Base-by-base conservation (phyloP, 2,888 invertebrate species). In the Galerucella calmariensis region DNA sequence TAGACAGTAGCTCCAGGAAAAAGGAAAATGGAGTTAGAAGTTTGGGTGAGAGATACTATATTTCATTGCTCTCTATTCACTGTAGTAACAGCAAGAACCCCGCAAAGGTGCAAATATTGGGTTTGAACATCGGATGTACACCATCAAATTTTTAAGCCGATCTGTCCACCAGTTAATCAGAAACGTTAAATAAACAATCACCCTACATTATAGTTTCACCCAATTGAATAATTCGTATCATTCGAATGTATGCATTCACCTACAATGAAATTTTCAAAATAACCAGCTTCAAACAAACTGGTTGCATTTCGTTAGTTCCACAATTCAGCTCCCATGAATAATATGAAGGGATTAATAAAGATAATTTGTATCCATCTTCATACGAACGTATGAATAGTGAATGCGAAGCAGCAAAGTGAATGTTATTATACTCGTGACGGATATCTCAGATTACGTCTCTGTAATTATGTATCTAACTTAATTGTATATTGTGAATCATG, bases 381-480 rank as follows among this genome's bases (percentile, higher is more conserved):
- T 62, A 51, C 41, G 53, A 69, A 69, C 61, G 35, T 41, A 41
- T 41, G 35, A 41, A 14, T 69, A 61, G 44, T 69, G 24, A 46
- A 48, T 46, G 20, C n/a, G 46, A 69, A 27, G 69, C 69, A 48
- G 24, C 61, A 61, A 69, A 61, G 46, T 61, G 69, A 69, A 69
- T 61, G 27, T 61, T 61, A 69, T 48, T 69, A 69, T 65, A 41
- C 24, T 58, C 65, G 44, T 71, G 65, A 71, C 70, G 65, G 70
- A 71, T 16, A 16, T 71, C 70, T 71, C 41, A 71, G 70, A 71
- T 71, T 71, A 65, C 65, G 46, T 58, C 46, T 44, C 16, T 41
- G 65, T 71, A 71, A 71, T 71, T 71, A 71, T 71, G 71, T 71
- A 71, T 71, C 63, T 24, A 71, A 27, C 71, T 71, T 65, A 71